phyloP scores from a whole-genome alignment of 2,797 vertebrate species.

The Setipinna tenuifilis region DNA sequence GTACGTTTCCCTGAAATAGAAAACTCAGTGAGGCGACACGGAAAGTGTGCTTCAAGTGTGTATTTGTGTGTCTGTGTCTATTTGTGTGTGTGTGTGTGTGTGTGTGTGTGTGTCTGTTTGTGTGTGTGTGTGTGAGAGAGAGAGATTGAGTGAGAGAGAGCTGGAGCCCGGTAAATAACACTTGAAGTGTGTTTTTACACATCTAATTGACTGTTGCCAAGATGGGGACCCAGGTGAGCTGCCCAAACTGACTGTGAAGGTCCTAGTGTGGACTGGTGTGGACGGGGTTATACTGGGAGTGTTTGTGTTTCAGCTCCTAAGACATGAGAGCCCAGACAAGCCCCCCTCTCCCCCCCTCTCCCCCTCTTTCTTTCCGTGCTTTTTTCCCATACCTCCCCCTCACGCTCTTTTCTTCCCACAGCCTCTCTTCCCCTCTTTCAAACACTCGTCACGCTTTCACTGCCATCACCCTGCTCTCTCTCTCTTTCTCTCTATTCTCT shows the following conservation, averaged over 20 bases:
- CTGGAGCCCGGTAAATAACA: background rate
- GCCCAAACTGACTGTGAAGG: background rate
- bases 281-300: background rate
- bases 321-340: background rate
- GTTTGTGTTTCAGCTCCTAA: background rate
- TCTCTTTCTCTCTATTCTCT: no score
- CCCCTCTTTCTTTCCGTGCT: background rate
- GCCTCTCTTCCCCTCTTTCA: background rate
- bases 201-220: background rate
- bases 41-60: no score
- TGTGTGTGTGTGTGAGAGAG: no score
- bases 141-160: no score
- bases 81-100: no score
- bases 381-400: background rate
- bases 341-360: background rate
- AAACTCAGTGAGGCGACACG: no score
- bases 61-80: no score
- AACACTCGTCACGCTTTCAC: background rate
- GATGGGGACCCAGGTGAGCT: background rate
- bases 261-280: background rate
- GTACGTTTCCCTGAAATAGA: no score
- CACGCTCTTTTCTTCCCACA: background rate
- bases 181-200: slow-evolving; percentile 18
- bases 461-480: background rate
- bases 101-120: no score